These are phyloP conservation scores for Amniataba percoides DNA, from an alignment of 2,797 vertebrate genomes.

Conservation along the genomic window DNA sequence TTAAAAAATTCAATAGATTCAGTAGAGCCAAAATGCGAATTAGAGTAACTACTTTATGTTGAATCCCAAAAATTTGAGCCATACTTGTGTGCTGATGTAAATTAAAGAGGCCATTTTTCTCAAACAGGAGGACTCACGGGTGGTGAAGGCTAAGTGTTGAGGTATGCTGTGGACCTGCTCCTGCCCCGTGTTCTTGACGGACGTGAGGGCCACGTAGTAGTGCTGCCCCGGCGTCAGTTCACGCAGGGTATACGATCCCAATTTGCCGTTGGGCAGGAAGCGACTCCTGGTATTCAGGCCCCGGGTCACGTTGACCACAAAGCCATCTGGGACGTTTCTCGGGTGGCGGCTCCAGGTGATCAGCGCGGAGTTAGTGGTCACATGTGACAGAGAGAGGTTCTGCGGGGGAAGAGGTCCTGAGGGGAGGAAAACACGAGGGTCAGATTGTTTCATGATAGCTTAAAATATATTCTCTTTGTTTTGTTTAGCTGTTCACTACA, in stretches of 20 bases:
- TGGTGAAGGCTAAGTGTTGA: conserved; percentile 89
- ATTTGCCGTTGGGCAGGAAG: conserved; percentile 90
- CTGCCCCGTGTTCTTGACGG: conserved; percentile 87
- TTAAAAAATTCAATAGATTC: background rate
- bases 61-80: background rate
- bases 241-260: conserved; percentile 88
- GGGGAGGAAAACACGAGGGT: conserved; percentile 26
- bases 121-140: conserved; percentile 85
- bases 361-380: conserved; percentile 89
- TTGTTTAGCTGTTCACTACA: background rate
- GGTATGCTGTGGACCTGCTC: conserved; percentile 92
- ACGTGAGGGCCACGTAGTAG: conserved; percentile 90
- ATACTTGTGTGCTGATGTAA: too few species aligned
- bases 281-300: conserved; percentile 93
- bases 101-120: too few species aligned
- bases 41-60: background rate
- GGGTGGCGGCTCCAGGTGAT: conserved; percentile 89
- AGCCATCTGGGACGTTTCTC: conserved; percentile 87
- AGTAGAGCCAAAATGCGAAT: background rate
- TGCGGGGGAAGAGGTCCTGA: conserved; percentile 92
- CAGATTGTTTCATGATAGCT: background rate
- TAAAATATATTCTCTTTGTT: background rate
- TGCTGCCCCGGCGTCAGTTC: conserved; percentile 90
- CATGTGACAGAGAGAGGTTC: conserved; percentile 91
- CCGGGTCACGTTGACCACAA: conserved; percentile 94